Evolutionary conservation across 2,888 invertebrate species (phyloP), one percentile per base, ranked within the genome.

Genomic region (Altica lythri): DNA sequence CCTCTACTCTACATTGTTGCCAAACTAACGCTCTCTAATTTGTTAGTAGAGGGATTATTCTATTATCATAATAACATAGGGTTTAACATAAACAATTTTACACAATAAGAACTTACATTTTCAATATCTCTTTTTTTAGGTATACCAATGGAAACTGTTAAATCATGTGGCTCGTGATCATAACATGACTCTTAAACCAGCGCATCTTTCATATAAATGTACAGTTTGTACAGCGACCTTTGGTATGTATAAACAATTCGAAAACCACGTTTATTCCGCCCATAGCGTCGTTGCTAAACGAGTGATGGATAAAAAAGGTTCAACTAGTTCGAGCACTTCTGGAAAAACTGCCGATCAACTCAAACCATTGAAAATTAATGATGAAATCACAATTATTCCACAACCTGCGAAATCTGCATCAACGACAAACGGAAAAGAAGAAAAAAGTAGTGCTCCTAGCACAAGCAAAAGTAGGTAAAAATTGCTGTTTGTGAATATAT

Each of bases 181-280:
- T 78, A 90, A 89, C 71, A 86, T 94, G 83, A 90, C 91, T 25
- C 77, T 95, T 62, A 94, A 95, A 73, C 94, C 95, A 14, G 95
- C 94, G 27, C 93, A 95, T 75, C 80, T 95, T 51, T 93, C 94
- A 19, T 95, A 95, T 81, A 95, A 95, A 77, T 95, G 95, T 77
- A 95, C 94, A 8, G 94, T 95, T 18, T 95, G 95, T 76, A 92
- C 93, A 29, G 94, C 94, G 16, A 94, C 94, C 2, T 95, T 95
- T 72, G 92, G 92, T 68, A 92, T 94, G 91, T 95, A 95, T 81
- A 92, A 92, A 78, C 89, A 92, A 71, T 95, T 95, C 69, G 94
- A 95, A 74, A 93, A 89, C 74, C 95, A 95, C 75, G 94, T 95
- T 4, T 95, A 94, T 72, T 92, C 92, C 29, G 93, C 92, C 13